Base-by-base conservation (phyloP, 1,140 invertebrate species). In the Lucilia cuprina region DNA sequence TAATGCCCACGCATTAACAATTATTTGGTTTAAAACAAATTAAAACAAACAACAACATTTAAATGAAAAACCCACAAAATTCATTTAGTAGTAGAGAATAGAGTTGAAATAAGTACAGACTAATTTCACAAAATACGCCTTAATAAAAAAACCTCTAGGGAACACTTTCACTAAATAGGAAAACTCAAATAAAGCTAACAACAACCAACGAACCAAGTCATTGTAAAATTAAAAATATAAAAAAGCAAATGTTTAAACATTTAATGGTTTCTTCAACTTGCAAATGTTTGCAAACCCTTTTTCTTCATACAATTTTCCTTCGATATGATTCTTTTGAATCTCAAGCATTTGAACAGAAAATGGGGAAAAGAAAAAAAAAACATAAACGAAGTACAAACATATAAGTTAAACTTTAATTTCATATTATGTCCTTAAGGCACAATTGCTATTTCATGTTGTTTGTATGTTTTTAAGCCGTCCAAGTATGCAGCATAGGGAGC, bases 381-480 rank as follows among this genome's bases (percentile, higher is more conserved):
- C 41, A 41, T 10, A 55, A 55, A 30, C 25, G 25, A 30, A 30
- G 25, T 30, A 30, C 25, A 30, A 41, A 41, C 41, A 8, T 41
- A 55, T 55, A 14, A 1, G 7, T 5, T 10, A 55, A 55, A 55
- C 50, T 55, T 55, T 55, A 55, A 55, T 55, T 55, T 55, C 12
- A 77, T 77, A 77, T 47, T 77, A 30, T 77, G 34, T 77, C 74
- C 74, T 77, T 21, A 77, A 77, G 74, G 74, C 74, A 77, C 8
- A 77, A 77, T 41, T 77, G 7, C 13, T 17, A n/a, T 77, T 77
- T 77, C 30, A 41, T 41, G 41, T 55, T 55, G 17, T 55, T 55
- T 55, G 50, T 9, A 49, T 49, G 49, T 49, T 2, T 30, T 30
- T 30, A 3, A 30, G 25, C 25, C 25, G 25, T 30, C 1, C 25